Evolutionary conservation across 2,797 vertebrate species (phyloP).

Genomic region (Atherinosoma microstoma): DNA sequence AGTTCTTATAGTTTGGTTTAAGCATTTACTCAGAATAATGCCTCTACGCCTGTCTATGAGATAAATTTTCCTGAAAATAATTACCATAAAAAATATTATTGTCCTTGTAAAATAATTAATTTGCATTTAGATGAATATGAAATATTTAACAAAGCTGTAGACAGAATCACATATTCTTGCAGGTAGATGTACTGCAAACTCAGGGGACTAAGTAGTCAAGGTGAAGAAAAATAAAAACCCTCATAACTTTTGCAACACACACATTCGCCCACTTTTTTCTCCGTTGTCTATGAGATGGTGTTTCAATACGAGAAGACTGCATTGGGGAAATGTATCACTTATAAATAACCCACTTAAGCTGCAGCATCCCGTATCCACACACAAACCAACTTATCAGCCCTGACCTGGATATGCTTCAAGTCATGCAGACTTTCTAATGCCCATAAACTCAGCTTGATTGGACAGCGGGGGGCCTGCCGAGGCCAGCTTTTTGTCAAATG

Average conservation of each 20-base stretch:
- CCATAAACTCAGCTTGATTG: conserved; percentile 24
- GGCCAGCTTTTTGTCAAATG: conserved; percentile 32
- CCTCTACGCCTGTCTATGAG: neutral
- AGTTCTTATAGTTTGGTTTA: neutral
- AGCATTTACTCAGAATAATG: neutral
- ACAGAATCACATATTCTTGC: neutral
- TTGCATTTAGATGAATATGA: neutral
- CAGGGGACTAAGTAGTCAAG: too few species aligned
- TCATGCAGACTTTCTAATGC: conserved; percentile 6
- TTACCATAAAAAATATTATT: neutral
- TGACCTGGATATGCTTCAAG: conserved; percentile 41
- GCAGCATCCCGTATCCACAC: conserved; percentile 26
- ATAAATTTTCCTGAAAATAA: neutral
- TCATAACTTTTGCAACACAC: neutral
- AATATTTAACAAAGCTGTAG: neutral
- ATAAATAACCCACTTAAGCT: conserved; percentile 44
- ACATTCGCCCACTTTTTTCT: neutral
- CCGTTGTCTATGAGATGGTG: neutral
- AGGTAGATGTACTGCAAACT: neutral
- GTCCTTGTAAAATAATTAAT: neutral
- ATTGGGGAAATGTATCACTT: conserved; percentile 33
- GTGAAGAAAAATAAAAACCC: too few species aligned
- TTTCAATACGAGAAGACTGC: neutral
- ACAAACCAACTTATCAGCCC: conserved; percentile 22
- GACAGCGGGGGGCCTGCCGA: conserved; percentile 50